Base-by-base conservation (phyloP, 2,888 invertebrate genomes). In the Ditula angustiorana region DNA sequence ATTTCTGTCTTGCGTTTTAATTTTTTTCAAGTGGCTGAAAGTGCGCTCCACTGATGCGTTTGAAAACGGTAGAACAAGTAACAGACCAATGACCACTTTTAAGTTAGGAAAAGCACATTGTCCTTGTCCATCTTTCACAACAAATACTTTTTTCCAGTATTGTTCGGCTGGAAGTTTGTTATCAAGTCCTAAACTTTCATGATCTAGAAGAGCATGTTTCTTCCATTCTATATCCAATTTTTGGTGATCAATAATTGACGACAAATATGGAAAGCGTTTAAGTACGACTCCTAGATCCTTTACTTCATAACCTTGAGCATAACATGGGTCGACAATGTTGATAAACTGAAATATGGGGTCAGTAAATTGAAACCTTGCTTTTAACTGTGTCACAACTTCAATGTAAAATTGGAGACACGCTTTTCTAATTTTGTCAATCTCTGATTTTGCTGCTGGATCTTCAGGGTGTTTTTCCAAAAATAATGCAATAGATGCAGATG, bases 321-420 rank as follows among this genome's bases (percentile, higher is more conserved):
- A 5, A 41, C n/a, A 28, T 13, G 44, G 56, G 21, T 46, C 57
- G 10, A 57, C 30, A 13, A 56, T 57, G n/a, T 30, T 30, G 21
- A 57, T 57, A 46, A 46, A 57, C 13, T 46, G 30, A 57, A 33
- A 57, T 23, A 57, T 57, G 23, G 57, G 57, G 46, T 57, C 46
- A 46, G 57, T 23, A 33, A 57, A 57, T 46, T 57, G 3, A 57
- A 57, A 57, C 10, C 57, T 46, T 7, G 30, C 30, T 57, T 46
- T 57, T 19, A 57, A 30, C 21, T 47, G 57, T 16, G 41, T 55
- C 11, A 26, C 41, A 24, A 41, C 55, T 41, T 55, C 55, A 41
- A 55, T 55, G n/a, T 41, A 55, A 19, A 55, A 55, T 41, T 55
- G 24, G 2, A 41, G 26, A 23, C 52, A 33, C 11, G 30, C 52